Evolutionary conservation across 1,140 invertebrate species (phyloP).

Genomic region (Argopecten irradians): DNA sequence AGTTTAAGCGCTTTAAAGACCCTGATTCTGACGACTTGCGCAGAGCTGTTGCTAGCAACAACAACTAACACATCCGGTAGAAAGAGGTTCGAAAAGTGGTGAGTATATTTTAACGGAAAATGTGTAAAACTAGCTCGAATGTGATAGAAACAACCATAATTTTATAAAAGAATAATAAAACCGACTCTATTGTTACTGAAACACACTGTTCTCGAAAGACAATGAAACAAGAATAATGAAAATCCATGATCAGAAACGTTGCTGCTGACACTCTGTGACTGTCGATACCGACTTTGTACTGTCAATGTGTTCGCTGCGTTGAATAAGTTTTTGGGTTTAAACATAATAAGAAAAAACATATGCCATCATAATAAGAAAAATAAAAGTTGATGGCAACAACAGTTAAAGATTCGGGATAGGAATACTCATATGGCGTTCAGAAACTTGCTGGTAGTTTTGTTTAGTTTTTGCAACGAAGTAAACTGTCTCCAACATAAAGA

Average conservation of each 20-base stretch:
- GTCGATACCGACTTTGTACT: too few species aligned
- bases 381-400: too few species aligned
- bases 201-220: not conserved
- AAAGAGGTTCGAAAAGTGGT: not conserved
- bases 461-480: too few species aligned
- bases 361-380: too few species aligned
- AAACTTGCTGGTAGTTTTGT: too few species aligned
- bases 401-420: too few species aligned
- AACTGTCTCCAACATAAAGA: too few species aligned
- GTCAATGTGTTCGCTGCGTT: too few species aligned
- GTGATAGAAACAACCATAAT: not conserved
- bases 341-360: too few species aligned
- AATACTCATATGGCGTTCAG: too few species aligned
- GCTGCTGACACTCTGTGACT: too few species aligned
- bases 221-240: not conserved
- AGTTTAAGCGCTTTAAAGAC: not conserved
- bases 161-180: not conserved
- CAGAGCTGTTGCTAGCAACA: constrained; percentile 20
- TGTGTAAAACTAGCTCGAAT: not conserved
- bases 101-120: not conserved
- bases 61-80: constrained; percentile 15
- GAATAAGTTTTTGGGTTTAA: too few species aligned
- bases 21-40: not conserved
- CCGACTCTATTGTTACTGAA: not conserved
- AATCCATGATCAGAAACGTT: not conserved